Evolutionary conservation across 1,140 invertebrate species (phyloP).

Genomic region (Delia radicum): DNA sequence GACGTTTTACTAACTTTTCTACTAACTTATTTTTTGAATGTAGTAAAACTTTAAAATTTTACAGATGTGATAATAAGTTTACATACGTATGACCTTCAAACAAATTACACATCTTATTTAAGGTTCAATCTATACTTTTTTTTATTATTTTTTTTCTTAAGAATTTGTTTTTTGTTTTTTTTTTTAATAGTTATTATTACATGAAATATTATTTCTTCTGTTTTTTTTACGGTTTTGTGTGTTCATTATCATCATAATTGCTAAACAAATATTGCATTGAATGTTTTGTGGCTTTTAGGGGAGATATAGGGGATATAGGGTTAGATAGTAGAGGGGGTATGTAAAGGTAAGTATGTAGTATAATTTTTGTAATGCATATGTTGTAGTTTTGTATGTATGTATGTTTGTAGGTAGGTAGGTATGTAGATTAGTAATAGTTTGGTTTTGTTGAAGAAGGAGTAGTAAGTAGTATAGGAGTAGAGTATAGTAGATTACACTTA

Average conservation of each 20-base stretch:
- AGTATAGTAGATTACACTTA: neutral
- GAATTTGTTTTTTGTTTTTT: neutral
- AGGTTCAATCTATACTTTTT: neutral
- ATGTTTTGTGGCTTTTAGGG: neutral
- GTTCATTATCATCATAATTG: neutral
- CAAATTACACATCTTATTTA: neutral
- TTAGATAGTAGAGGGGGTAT: neutral
- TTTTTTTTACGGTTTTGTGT: neutral
- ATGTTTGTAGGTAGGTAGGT: neutral
- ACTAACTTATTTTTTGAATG: no score
- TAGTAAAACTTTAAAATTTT: no score
- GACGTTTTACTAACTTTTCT: no score
- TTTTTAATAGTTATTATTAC: constrained; percentile 2
- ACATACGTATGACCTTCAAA: no score
- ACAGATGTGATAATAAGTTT: no score
- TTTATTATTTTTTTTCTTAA: neutral
- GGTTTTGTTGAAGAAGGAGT: neutral
- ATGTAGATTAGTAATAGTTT: neutral
- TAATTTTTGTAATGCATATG: neutral
- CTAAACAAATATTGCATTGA: neutral
- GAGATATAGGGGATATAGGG: neutral
- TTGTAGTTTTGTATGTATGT: neutral
- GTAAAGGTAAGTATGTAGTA: neutral
- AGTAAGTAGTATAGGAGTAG: neutral
- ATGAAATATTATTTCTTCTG: neutral